These are phyloP conservation scores for Siphamia tubifer DNA, from an alignment of 2,113 vertebrate genomes.

Conservation along the genomic window DNA sequence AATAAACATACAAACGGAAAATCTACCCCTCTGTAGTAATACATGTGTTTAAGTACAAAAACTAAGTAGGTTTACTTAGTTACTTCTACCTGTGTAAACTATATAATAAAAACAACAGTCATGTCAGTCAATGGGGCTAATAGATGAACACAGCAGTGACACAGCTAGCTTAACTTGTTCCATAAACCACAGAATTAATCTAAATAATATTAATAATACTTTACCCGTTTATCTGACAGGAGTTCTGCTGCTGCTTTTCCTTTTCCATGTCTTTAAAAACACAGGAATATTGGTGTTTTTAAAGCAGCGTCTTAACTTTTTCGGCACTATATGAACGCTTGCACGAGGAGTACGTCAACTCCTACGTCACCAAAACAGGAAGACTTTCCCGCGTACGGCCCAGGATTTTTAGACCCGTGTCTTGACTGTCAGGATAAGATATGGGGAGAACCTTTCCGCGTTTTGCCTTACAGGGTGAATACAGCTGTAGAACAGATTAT, in stretches of 20 bases:
- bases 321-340: background rate
- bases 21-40: too few species aligned
- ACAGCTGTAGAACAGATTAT: background rate
- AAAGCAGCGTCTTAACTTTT: background rate
- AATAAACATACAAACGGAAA: too few species aligned
- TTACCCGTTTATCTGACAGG: background rate
- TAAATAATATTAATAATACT: background rate
- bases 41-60: too few species aligned
- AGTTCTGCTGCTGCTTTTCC: background rate
- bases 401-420: background rate
- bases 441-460: background rate
- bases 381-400: constrained; percentile 6
- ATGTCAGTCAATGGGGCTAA: too few species aligned
- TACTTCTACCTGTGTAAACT: too few species aligned
- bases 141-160: too few species aligned
- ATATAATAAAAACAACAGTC: too few species aligned
- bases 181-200: background rate
- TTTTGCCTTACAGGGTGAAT: too few species aligned
- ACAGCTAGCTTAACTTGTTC: too few species aligned
- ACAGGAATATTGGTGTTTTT: background rate
- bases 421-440: background rate
- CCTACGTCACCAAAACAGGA: background rate
- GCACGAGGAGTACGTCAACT: background rate
- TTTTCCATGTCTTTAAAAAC: background rate
- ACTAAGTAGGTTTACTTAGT: too few species aligned